Conservation (phyloP, 1,140 invertebrate species). For the Drosophila mauritiana region DNA sequence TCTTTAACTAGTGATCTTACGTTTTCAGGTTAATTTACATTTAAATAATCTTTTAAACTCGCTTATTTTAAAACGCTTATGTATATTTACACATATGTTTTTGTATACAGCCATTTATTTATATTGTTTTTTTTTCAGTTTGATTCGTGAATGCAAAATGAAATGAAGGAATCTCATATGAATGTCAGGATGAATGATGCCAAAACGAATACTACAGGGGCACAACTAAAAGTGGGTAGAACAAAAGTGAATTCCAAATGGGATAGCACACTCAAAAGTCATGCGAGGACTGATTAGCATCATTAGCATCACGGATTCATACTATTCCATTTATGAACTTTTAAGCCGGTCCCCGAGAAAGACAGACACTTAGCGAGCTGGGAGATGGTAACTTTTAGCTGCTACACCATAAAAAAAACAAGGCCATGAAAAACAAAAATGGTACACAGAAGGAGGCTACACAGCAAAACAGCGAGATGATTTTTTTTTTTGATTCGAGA, state of each 20-base stretch:
- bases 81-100: conserved; percentile 68
- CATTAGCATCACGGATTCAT: conserved; percentile 14
- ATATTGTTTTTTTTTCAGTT: conserved; percentile 42
- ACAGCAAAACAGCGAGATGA: conserved; percentile 66
- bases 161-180: conserved; percentile 34
- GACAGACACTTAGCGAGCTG: conserved; percentile 9
- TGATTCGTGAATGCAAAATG: conserved; percentile 55
- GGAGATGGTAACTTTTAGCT: conserved; percentile 11
- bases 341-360: background rate
- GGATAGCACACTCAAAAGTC: conserved; percentile 30
- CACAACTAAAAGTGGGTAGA: conserved; percentile 17
- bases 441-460: conserved; percentile 42
- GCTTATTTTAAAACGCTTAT: conserved; percentile 39
- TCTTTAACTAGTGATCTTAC: background rate
- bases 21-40: background rate
- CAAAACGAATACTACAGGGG: conserved; percentile 14
- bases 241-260: conserved; percentile 14
- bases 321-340: conserved; percentile 11
- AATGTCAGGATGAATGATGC: conserved; percentile 53
- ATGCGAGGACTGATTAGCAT: conserved; percentile 40
- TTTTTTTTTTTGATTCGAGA: background rate
- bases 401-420: conserved; percentile 30
- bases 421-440: conserved; percentile 32
- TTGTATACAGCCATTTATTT: conserved; percentile 36
- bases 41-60: background rate